These are phyloP conservation scores for Xerus inauris DNA, from an alignment of 2,113 vertebrate genomes.

Conservation along the genomic window DNA sequence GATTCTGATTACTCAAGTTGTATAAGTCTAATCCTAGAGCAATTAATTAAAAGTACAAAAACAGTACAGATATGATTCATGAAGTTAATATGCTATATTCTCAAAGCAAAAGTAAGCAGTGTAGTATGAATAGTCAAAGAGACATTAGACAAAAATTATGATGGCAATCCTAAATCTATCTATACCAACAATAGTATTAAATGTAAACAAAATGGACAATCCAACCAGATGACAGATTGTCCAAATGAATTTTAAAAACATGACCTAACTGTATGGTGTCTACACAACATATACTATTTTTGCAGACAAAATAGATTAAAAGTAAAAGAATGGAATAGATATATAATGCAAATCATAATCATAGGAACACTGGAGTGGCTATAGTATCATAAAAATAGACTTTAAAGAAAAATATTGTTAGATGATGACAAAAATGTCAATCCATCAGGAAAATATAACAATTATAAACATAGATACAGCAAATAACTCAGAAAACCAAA, in stretches of 20 bases:
- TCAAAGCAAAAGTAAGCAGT: neutral
- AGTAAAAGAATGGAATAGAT: neutral
- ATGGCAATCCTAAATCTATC: neutral
- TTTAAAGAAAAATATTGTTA: neutral
- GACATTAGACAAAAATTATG: neutral
- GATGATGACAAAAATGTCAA: neutral
- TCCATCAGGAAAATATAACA: neutral
- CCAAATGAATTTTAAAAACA: neutral
- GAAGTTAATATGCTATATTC: neutral
- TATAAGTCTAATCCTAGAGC: neutral
- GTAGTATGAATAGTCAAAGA: neutral
- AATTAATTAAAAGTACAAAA: neutral
- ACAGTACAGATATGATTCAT: neutral
- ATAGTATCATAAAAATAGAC: neutral
- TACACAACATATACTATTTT: neutral
- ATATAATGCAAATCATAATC: neutral
- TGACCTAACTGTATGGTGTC: neutral
- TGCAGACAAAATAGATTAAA: too few relatives aligned
- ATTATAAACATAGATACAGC: neutral
- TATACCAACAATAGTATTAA: constrained; percentile 1
- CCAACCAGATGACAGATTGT: neutral
- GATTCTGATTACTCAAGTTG: neutral
- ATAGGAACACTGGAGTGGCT: neutral
- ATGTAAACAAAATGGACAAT: neutral
- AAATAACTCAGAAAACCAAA: neutral